Evolutionary conservation across 2,797 vertebrate species (phyloP), one percentile per base, ranked within the genome.

Genomic region (Aphelocoma californica): DNA sequence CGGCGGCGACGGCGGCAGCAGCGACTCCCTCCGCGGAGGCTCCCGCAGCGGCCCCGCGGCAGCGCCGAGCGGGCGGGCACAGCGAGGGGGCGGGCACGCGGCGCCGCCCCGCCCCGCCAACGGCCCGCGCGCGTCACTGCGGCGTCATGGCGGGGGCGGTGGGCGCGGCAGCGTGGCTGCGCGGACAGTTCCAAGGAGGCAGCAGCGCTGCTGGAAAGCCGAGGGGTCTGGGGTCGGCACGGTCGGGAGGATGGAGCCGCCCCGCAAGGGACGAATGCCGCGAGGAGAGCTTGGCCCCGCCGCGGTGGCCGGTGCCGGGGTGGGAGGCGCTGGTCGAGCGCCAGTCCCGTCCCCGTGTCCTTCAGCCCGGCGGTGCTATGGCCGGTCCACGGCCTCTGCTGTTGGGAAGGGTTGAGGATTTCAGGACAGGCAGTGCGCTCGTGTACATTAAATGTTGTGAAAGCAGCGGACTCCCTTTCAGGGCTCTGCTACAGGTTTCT

Each of bases 141-240:
- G n/a, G 48, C 40, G 40, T n/a, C 57, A 62, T 2, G 26, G 62
- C 8, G 56, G 45, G 21, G 14, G 44, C 34, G 34, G 34, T 4
- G 15, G 25, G 48, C 45, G 45, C 47, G 14, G 44, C 23, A 0
- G 13, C 3, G 31, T 2, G 24, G 1, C 4, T 6, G 29, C 1
- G 13, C 18, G 10, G 14, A 4, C 2, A 5, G 19, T 0, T 1
- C 25, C 10, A 25, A 3, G 10, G 20, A 8, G 16, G 20, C 14
- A 2, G 6, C 47, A 0, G 42, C 21, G 36, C 21, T 18, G 20
- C 7, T 5, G 73, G 21, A 10, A 14, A 24, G 60, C 19, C 32
- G 2, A 7, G 5, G 10, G 12, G 1, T 5, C 4, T 32, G 58
- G 6, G 32, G 8, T 2, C 5, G 16, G 24, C 45, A 45, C 28